phyloP scores from a whole-genome alignment of 2,888 invertebrate species.

The Synanthedon tipuliformis region DNA sequence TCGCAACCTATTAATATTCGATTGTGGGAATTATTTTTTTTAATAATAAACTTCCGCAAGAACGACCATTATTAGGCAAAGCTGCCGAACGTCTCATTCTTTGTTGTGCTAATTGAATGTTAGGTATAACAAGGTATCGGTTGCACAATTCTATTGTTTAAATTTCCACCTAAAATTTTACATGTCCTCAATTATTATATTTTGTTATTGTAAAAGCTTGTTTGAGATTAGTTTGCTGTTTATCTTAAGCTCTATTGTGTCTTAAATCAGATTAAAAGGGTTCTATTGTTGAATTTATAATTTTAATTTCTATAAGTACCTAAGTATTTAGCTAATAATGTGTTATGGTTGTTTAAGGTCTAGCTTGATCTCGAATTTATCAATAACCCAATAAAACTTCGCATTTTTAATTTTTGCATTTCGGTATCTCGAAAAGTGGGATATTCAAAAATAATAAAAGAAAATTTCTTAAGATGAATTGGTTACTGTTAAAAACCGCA shows the following conservation, averaged over 20 bases:
- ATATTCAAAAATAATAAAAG: too few relatives aligned
- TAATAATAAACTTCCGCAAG: background rate
- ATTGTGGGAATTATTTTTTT: constrained; percentile 39
- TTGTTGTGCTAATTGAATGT: constrained; percentile 30
- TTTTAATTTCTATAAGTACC: constrained; percentile 6
- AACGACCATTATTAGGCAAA: constrained; percentile 21
- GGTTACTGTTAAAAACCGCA: too few relatives aligned
- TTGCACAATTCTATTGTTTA: constrained; percentile 21
- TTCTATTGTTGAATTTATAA: background rate
- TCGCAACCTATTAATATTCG: constrained; percentile 32
- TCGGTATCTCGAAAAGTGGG: too few relatives aligned
- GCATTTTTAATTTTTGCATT: too few relatives aligned
- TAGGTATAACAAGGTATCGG: constrained; percentile 16
- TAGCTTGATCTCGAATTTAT: too few relatives aligned
- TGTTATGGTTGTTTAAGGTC: too few relatives aligned
- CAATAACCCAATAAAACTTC: too few relatives aligned
- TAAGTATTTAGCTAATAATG: constrained; percentile 4
- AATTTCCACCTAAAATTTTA: constrained; percentile 1
- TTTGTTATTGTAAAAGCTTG: background rate
- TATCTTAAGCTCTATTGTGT: constrained; percentile 5
- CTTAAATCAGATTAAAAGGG: constrained; percentile 1
- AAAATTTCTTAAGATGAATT: too few relatives aligned
- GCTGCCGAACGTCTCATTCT: constrained; percentile 35
- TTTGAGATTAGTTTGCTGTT: background rate
- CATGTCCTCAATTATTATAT: background rate